These are phyloP conservation scores for Eupithecia subfuscata DNA, from an alignment of 2,888 invertebrate genomes.

Conservation along the genomic window DNA sequence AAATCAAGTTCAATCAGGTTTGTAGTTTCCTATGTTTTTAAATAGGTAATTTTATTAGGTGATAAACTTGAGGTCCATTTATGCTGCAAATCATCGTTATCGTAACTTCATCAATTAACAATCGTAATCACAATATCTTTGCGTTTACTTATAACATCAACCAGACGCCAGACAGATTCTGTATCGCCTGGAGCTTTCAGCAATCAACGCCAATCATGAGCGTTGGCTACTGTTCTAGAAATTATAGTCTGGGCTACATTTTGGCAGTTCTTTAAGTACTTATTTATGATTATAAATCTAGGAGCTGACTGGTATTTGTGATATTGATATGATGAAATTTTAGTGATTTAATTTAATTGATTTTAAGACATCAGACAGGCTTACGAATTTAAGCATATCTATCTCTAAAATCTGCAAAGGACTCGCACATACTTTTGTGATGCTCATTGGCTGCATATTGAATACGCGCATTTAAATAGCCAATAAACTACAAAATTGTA, in stretches of 20 bases:
- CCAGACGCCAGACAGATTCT: slow-evolving; percentile 15
- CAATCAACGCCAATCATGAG: slow-evolving; percentile 19
- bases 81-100: neutral
- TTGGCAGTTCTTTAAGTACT: neutral
- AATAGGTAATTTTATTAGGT: neutral
- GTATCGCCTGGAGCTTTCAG: slow-evolving; percentile 34
- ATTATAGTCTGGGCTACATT: slow-evolving; percentile 24
- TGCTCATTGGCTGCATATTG: too few relatives aligned
- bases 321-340: neutral
- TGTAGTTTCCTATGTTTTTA: neutral
- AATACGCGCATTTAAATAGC: too few relatives aligned
- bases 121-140: neutral
- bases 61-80: neutral
- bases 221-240: slow-evolving; percentile 41
- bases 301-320: neutral
- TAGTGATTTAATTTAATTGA: too few relatives aligned
- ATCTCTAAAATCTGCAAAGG: too few relatives aligned
- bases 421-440: too few relatives aligned
- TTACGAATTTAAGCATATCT: too few relatives aligned
- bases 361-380: too few relatives aligned
- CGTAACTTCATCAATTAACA: neutral
- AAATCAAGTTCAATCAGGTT: too few relatives aligned
- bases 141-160: neutral
- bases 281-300: neutral
- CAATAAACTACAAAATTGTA: neutral